Evolutionary conservation across 2,797 vertebrate genomes (phyloP), one percentile per base, ranked within the genome.

Genomic region (Silurus lanzhouensis): DNA sequence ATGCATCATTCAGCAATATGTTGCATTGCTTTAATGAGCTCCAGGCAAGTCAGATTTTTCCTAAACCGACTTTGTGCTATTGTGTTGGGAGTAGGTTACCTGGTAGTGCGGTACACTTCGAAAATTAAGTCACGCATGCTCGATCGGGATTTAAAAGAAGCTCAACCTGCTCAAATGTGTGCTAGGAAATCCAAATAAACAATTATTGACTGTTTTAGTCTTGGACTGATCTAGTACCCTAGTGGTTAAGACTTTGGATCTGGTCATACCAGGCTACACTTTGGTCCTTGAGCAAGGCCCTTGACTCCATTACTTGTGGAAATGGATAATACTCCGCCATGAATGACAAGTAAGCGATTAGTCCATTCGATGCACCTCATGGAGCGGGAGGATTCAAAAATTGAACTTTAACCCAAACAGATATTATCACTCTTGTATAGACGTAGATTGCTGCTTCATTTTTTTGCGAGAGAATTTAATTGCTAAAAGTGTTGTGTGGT

Each of bases 101-200:
- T 75, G 44, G 14, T 20, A 31, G 27, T 6, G 2, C 0, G 15
- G 27, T 48, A 13, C 48, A 25, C 31, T 78, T 55, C 9, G 22
- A 14, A 46, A 78, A 78, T 68, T 5, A 78, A 84, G 46, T 72
- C 46, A 57, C 64, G 77, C 19, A 38, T 61, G 46, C 48, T 38
- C 25, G 81, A 81, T 85, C 60, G 2, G 20, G 31, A 64, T 85
- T 80, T 63, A 31, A 13, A 74, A 64, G n/a, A 66, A 74, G 58
- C 46, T 15, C 13, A 81, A 70, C 17, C 57, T 44, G 79, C 31
- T 46, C 22, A 71, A 27, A 31, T 48, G 57, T 27, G 2, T 58
- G n/a, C 46, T n/a, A 72, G 63, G 46, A 46, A 52, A 60, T 63
- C 1, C 2, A 63, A n/a, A 79, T 9, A 63, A 52, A 17, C 19